A percentile compares a stretch with the other conserved stretches of the same genome.
These are phyloP conservation scores for Phoxinus dragarum DNA, from an alignment of 2,797 vertebrate genomes.

Conservation along the genomic window DNA sequence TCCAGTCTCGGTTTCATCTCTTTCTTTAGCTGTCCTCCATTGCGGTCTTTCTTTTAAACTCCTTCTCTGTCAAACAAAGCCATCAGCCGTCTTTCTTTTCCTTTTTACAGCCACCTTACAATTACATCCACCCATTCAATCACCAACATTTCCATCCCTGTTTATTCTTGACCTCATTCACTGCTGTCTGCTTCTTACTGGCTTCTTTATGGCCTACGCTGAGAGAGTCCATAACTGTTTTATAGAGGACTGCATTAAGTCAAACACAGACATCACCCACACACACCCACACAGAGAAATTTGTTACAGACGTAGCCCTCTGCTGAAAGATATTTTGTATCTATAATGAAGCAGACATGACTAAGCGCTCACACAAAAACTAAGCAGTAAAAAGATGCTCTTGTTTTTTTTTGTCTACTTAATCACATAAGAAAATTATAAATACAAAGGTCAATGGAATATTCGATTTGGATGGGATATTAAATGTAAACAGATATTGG, in stretches of 20 bases:
- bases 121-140: slow-evolving; percentile 18
- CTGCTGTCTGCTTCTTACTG: slow-evolving; percentile 16
- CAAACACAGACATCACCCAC: slow-evolving; percentile 32
- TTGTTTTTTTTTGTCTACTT: background rate
- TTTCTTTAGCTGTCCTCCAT: background rate
- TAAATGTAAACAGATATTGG: background rate
- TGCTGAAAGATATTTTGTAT: background rate
- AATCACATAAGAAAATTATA: background rate
- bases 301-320: background rate
- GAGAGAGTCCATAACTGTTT: slow-evolving; percentile 51
- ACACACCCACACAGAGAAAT: slow-evolving; percentile 25
- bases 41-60: background rate
- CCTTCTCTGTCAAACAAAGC: slow-evolving; percentile 13
- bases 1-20: background rate
- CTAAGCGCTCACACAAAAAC: background rate
- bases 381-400: background rate
- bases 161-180: slow-evolving; percentile 27
- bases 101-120: slow-evolving; percentile 29
- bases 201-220: slow-evolving; percentile 46
- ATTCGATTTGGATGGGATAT: background rate
- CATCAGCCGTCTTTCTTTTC: background rate
- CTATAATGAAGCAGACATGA: background rate
- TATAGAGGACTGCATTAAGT: slow-evolving; percentile 42
- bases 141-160: slow-evolving; percentile 20
- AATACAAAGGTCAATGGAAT: background rate